Conservation (phyloP, 1,140 invertebrate genomes). For the Platorchestia sp. region DNA sequence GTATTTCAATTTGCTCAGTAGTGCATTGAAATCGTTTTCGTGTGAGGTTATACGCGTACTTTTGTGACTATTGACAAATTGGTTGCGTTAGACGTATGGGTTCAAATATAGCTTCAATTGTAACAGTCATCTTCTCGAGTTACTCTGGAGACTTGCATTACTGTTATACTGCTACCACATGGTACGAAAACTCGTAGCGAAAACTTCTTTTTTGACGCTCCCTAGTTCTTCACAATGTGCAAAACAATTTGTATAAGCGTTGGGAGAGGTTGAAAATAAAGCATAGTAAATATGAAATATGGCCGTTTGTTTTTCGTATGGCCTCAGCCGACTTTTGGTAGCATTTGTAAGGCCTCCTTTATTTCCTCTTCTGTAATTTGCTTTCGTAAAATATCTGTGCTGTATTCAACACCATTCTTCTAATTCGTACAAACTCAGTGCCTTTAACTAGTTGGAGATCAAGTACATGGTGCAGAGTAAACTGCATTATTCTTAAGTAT, state of each 20-base stretch:
- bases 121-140: background rate
- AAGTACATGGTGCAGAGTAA: background rate
- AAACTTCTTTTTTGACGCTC: background rate
- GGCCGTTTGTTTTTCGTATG: background rate
- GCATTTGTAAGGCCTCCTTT: background rate
- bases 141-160: background rate
- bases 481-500: background rate
- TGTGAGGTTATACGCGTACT: background rate
- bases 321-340: background rate
- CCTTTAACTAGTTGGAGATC: background rate
- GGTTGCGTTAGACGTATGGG: background rate
- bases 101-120: background rate
- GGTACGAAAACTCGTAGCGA: too few relatives aligned
- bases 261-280: too few relatives aligned
- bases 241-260: too few relatives aligned
- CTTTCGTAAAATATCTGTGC: background rate
- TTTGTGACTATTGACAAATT: background rate
- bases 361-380: background rate
- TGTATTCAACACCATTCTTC: background rate
- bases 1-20: background rate
- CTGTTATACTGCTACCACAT: background rate
- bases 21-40: background rate
- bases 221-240: background rate
- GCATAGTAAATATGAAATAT: too few relatives aligned
- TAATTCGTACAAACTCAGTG: background rate